Evolutionary conservation across 2,113 vertebrate genomes (phyloP).

Genomic region (Dromas ardeola): DNA sequence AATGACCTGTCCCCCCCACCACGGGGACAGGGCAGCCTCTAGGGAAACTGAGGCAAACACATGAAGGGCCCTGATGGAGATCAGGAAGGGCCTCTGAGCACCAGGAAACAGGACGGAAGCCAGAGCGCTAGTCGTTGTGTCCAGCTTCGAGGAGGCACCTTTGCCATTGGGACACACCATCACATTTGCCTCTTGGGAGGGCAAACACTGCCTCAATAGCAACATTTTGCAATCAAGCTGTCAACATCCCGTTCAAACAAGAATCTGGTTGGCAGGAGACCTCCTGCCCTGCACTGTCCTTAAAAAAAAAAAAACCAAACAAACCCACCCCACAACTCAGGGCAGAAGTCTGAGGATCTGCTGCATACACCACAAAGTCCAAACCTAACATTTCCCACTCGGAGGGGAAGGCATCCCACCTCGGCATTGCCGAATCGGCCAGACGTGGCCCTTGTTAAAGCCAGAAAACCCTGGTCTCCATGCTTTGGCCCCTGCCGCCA

Average conservation of each 20-base stretch:
- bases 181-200: background rate
- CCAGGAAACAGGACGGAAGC: background rate
- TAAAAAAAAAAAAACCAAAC: background rate
- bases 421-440: background rate
- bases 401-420: background rate
- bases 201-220: background rate
- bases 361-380: background rate
- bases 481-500: background rate
- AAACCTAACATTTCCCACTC: background rate
- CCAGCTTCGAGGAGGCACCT: background rate
- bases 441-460: background rate
- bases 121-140: background rate
- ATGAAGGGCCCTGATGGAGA: background rate
- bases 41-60: background rate
- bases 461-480: background rate
- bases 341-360: accelerated
- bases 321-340: background rate
- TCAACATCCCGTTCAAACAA: background rate
- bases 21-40: background rate
- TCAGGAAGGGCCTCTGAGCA: background rate
- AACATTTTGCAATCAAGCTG: background rate
- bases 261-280: background rate
- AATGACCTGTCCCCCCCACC: too few relatives aligned
- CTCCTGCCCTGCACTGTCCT: background rate
- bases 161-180: background rate